Conservation (phyloP, 2,113 vertebrate genomes). For the Mobula hypostoma region DNA sequence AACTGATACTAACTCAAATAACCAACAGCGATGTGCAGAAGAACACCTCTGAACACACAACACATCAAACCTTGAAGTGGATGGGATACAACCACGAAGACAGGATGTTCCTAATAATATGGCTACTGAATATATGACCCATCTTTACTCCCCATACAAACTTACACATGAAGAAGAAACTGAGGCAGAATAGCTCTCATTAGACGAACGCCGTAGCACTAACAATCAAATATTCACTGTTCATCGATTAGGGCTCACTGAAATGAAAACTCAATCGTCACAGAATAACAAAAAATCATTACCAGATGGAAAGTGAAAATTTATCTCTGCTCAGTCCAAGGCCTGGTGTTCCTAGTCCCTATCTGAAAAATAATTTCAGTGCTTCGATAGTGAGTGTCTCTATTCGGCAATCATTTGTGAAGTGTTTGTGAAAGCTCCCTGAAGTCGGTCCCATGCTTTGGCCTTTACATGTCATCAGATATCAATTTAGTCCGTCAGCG, state of each 20-base stretch:
- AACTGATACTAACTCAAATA: too few species aligned
- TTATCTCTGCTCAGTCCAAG: too few species aligned
- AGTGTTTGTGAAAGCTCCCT: slow-evolving; percentile 53
- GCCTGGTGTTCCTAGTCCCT: background rate
- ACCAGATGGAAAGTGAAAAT: background rate
- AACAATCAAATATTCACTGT: background rate
- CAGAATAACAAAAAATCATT: background rate
- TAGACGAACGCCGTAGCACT: background rate
- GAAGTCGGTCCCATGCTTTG: slow-evolving; percentile 43
- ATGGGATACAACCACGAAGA: too few species aligned
- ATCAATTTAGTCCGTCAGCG: slow-evolving; percentile 50
- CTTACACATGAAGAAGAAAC: background rate
- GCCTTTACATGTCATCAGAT: slow-evolving; percentile 52
- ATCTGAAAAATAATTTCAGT: slow-evolving; percentile 38
- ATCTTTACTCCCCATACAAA: background rate
- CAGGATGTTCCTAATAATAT: too few species aligned
- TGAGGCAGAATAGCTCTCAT: background rate
- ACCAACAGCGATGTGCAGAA: too few species aligned
- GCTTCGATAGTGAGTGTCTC: slow-evolving; percentile 41
- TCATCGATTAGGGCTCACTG: background rate
- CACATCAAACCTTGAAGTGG: too few species aligned
- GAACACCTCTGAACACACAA: too few species aligned
- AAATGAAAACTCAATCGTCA: background rate
- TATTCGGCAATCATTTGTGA: slow-evolving; percentile 47
- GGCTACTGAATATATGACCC: background rate